Conservation (phyloP, 1,140 invertebrate species). For the Paraescarpia echinospica region DNA sequence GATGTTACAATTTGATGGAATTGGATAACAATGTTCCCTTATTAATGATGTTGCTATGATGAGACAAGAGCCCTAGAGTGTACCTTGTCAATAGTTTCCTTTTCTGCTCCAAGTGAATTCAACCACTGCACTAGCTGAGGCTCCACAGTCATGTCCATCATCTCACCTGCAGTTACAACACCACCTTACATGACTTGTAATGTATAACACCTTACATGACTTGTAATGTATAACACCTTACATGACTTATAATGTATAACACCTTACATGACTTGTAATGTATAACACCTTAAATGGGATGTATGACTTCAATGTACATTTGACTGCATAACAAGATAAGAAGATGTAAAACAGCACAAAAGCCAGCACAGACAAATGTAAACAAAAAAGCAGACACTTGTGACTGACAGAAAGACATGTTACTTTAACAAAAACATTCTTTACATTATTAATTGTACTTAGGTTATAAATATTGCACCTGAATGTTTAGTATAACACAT, state of each 20-base stretch:
- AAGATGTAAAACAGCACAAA: neutral
- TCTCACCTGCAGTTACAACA: conserved; percentile 38
- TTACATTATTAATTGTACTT: neutral
- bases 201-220: neutral
- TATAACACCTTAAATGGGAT: neutral
- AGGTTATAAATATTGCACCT: neutral
- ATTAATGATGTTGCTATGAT: neutral
- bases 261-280: neutral
- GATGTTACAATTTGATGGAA: conserved; percentile 8
- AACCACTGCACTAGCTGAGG: conserved; percentile 42
- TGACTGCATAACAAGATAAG: neutral
- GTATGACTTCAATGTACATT: neutral
- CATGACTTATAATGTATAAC: neutral
- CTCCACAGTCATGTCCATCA: conserved; percentile 35
- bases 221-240: neutral
- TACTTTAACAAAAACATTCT: neutral
- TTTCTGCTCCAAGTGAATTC: conserved; percentile 43
- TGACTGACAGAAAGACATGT: neutral
- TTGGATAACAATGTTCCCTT: neutral
- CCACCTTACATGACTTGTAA: neutral
- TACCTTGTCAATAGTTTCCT: conserved; percentile 51
- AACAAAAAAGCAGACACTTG: neutral
- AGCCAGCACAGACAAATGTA: neutral
- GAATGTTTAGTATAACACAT: neutral
- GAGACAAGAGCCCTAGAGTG: neutral